Evolutionary conservation across 92 coral and sea anemone species (phyloP).

Genomic region (Epizoanthus ramosus): DNA sequence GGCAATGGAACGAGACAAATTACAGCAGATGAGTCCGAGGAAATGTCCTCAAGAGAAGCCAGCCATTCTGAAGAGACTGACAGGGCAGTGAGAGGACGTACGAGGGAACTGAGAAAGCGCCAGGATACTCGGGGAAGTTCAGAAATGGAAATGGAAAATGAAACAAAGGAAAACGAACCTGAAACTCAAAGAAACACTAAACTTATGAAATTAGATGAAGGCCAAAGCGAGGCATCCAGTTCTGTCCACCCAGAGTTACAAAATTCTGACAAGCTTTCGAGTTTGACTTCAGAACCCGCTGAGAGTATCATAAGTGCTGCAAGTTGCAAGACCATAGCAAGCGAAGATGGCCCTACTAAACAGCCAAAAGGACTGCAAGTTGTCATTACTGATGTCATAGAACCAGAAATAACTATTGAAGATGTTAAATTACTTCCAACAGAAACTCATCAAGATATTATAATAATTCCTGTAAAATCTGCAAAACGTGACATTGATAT

Average conservation of each 20-base stretch:
- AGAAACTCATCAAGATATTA: neutral
- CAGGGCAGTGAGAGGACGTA: neutral
- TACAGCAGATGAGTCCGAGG: neutral
- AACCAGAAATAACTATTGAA: neutral
- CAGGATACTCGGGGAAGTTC: neutral
- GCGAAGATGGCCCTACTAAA: neutral
- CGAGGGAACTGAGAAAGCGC: slow-evolving; percentile 5
- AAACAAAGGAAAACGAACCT: too few relatives aligned
- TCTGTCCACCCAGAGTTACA: neutral
- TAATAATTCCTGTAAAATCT: neutral
- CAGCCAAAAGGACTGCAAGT: neutral
- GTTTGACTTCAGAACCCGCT: neutral
- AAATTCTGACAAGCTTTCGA: neutral
- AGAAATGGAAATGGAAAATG: neutral
- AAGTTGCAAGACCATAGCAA: neutral
- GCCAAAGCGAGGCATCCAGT: neutral
- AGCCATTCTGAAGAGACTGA: slow-evolving; percentile 8
- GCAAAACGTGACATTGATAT: neutral
- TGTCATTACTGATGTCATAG: neutral
- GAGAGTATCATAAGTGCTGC: neutral
- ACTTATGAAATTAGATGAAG: slow-evolving; percentile 5
- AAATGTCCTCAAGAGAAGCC: neutral
- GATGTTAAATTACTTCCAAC: neutral
- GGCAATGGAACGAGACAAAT: neutral
- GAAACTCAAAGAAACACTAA: too few relatives aligned